Evolutionary conservation across 2,888 invertebrate genomes (phyloP).

Genomic region (Coecobrya sp.): DNA sequence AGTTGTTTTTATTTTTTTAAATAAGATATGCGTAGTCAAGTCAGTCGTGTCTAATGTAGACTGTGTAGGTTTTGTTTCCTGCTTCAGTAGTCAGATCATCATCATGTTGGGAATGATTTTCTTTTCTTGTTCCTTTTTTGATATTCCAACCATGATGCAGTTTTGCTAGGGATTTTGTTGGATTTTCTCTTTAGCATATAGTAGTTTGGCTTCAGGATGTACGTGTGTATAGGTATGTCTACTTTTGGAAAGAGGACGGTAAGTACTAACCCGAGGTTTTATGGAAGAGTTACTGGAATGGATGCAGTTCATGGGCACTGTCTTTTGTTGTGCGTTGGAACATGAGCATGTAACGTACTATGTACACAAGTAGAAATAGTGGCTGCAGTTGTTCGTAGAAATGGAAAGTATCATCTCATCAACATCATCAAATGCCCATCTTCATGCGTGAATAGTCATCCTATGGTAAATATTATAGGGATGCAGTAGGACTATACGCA

Average conservation of each 20-base stretch:
- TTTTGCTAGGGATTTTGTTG: constrained; percentile 62
- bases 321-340: constrained; percentile 25
- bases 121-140: not conserved
- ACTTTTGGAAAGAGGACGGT: not conserved
- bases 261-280: not conserved
- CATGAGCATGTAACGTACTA: not conserved
- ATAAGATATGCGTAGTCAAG: constrained; percentile 54
- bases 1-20: constrained; percentile 20
- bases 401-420: constrained; percentile 37
- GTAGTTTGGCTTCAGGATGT: not conserved
- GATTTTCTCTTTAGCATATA: constrained; percentile 60
- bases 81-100: constrained; percentile 39
- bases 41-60: constrained; percentile 4
- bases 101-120: constrained; percentile 8
- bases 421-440: constrained; percentile 21
- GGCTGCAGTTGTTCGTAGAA: not conserved
- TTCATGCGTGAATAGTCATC: not conserved
- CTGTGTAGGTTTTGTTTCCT: constrained; percentile 15
- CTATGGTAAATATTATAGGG: not conserved
- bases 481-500: not conserved
- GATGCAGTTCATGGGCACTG: constrained; percentile 20
- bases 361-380: constrained; percentile 1
- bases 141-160: constrained; percentile 60
- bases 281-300: constrained; percentile 26
- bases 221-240: not conserved